Evolutionary conservation across 1,140 invertebrate species (phyloP).

Genomic region (Drosophila watanabei): DNA sequence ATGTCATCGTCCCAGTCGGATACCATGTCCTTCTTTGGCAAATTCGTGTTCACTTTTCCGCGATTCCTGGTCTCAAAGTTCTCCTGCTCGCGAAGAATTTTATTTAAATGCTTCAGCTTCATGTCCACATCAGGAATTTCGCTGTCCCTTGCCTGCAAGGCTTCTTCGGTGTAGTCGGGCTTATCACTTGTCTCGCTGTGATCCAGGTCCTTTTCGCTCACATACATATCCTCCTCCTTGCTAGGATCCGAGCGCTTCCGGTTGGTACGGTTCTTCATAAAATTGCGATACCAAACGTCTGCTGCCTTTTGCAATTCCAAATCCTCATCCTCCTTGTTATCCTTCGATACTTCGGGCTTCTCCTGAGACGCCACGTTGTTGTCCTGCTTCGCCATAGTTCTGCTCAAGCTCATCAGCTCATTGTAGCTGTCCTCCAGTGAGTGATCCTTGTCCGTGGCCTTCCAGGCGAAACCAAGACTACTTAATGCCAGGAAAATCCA

Average conservation of each 20-base stretch:
- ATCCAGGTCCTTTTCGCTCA: not conserved
- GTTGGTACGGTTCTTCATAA: not conserved
- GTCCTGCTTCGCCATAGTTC: too few species aligned
- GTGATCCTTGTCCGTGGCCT: too few species aligned
- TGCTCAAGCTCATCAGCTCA: not conserved
- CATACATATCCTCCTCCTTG: not conserved
- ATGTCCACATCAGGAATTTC: not conserved
- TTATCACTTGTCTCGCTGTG: not conserved
- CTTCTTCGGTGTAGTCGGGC: not conserved
- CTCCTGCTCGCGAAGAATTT: conserved; percentile 8
- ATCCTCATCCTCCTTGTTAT: not conserved
- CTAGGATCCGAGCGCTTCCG: not conserved
- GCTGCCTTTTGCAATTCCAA: not conserved
- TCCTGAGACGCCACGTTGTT: not conserved
- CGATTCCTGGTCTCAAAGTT: not conserved
- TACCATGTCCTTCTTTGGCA: not conserved
- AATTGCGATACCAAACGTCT: not conserved
- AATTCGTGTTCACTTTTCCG: not conserved
- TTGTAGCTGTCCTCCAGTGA: not conserved
- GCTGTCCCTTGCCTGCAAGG: not conserved
- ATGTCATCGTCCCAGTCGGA: not conserved
- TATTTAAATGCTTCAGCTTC: not conserved
- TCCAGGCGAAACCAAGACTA: not conserved
- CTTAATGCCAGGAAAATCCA: not conserved
- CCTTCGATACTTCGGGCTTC: not conserved